Base-by-base conservation (phyloP, 2,888 invertebrate species). In the Leucophenga montana region DNA sequence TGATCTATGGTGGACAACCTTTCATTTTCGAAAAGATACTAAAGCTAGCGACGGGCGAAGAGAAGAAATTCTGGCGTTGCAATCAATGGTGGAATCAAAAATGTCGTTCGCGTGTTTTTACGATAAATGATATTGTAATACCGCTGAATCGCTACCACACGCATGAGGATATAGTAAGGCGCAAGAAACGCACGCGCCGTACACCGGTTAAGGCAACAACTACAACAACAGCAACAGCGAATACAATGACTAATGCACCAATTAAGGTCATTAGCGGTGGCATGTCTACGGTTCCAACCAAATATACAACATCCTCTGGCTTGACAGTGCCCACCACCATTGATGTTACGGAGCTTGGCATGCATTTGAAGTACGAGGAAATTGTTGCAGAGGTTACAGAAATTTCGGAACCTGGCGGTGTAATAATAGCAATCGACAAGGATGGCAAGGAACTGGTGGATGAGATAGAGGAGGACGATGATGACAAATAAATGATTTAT, bases 11-110 rank as follows among this genome's bases (percentile, higher is more conserved):
- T 13, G 89, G 89, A 0, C 89, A 89, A 74, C 89, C 89, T 0
- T 89, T 88, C 69, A 89, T 89, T 68, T 89, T 87, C 70, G 89
- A 89, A 74, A 89, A 89, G 77, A 86, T 84, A 6, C 71, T 88
- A 9, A 88, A 86, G 74, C 73, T 87, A 13, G 77, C 86, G 1
- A 82, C 83, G 5, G 88, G 87, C 0, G 85, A 87, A 68, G 87
- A 87, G 76, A 88, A 88, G 68, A 88, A 88, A 67, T 88, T 87
- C 68, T 89, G 89, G 89, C 85, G 89, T 39, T 89, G 89, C 74
- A 89, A 89, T 73, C 89, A 89, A 73, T 89, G 89, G 89, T 89
- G 89, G 89, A 89, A 89, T 73, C 88, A 88, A 70, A 88, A 87
- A 76, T 89, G 89, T 72, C 86, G 89, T 8, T 88, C 89, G 0